Evolutionary conservation across 2,888 invertebrate genomes (phyloP).

Genomic region (Xanthia togata): DNA sequence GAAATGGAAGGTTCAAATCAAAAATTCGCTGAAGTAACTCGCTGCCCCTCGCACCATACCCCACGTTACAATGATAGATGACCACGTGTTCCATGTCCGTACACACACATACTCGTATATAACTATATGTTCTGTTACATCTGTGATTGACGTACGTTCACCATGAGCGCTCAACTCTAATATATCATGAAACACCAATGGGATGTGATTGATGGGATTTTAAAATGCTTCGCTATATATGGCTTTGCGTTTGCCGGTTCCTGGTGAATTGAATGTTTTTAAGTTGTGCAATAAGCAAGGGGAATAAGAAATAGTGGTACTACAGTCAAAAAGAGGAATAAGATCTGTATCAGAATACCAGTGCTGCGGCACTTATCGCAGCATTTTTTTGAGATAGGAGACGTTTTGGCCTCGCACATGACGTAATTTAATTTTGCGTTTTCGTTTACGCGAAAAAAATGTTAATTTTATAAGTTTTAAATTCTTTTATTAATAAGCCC

Average conservation of each 20-base stretch:
- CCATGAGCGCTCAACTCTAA: conserved; percentile 8
- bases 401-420: too few relatives aligned
- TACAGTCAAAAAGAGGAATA: neutral
- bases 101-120: neutral
- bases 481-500: too few relatives aligned
- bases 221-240: conserved; percentile 39
- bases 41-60: conserved; percentile 19
- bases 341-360: too few relatives aligned
- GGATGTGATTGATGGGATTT: conserved; percentile 26
- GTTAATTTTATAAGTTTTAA: too few relatives aligned
- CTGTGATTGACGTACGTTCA: conserved; percentile 46
- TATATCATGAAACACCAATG: conserved; percentile 30
- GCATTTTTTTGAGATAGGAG: too few relatives aligned
- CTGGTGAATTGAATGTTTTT: neutral
- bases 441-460: too few relatives aligned
- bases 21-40: neutral
- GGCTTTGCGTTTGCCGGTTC: neutral
- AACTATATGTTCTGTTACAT: neutral
- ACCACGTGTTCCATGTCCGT: conserved; percentile 17
- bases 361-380: too few relatives aligned
- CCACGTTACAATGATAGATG: conserved; percentile 33
- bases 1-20: too few relatives aligned
- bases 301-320: neutral
- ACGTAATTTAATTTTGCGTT: too few relatives aligned
- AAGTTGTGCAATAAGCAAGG: neutral